Evolutionary conservation across 2,888 invertebrate species (phyloP), one percentile per base, ranked within the genome.

Genomic region (Eristalis tenax): DNA sequence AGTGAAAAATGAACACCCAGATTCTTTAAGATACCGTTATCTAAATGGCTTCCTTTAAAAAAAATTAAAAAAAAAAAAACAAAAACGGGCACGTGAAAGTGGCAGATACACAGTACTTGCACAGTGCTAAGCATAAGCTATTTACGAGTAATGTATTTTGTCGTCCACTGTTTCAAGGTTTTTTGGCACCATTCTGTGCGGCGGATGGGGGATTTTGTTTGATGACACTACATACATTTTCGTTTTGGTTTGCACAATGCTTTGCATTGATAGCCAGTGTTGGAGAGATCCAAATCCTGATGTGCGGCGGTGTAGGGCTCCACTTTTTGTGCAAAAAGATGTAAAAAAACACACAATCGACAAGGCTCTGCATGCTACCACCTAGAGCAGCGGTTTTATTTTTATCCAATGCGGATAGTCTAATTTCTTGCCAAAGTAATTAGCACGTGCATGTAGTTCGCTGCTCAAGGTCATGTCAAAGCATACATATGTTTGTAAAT

Each of bases 381-480:
- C 18, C 13, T 38, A 13, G 38, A 38, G 13, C n/a, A n/a, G 35
- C 43, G 5, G n/a, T 22, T 59, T 43, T 76, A 40, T 68, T 22
- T 63, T 8, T 26, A 22, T 22, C 23, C 13, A 28, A 28, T 56
- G 59, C 57, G 28, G 79, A 50, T 73, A 76, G 76, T 85, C 75
- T 81, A 32, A 73, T 81, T 85, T 81, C 77, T 81, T 85, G 85
- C 68, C 85, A 85, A 50, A 85, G 85, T 85, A 82, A 85, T 85
- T 85, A 81, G 71, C 68, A 81, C 71, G 57, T 63, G 32, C 32
- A 26, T 50, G 18, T 77, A 11, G 43, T 64, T 35, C 8, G 50
- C 18, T 18, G 56, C n/a, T 69, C 77, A 85, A 85, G 85, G 85
- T 77, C 63, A 61, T 40, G 68, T 56, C 57, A 68, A 68, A n/a